Percentiles rank a stretch among this genome's conserved stretches.
phyloP scores from a whole-genome alignment of 2,797 vertebrate species.

The Crax fasciolata region DNA sequence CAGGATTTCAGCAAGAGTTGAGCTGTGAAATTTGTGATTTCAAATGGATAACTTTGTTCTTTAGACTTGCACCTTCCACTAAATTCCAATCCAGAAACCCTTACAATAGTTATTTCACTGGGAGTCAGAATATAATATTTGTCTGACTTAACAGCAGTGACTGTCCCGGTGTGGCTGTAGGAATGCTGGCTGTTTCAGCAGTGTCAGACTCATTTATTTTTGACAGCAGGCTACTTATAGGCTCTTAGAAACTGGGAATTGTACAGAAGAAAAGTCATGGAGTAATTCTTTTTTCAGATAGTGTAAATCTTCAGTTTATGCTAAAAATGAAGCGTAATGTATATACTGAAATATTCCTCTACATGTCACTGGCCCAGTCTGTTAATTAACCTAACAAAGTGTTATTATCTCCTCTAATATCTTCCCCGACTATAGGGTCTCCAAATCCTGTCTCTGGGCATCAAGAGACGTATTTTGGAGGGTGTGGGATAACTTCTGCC shows the following conservation, averaged over 20 bases:
- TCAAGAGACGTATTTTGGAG: background rate
- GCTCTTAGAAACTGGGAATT: background rate
- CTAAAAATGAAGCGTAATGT: background rate
- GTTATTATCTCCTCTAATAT: background rate
- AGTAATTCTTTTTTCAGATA: background rate
- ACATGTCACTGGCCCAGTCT: background rate
- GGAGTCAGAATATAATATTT: background rate
- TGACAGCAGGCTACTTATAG: background rate
- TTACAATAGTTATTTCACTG: background rate
- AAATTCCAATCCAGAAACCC: background rate
- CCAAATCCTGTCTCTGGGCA: background rate
- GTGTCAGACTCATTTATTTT: background rate
- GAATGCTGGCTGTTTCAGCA: background rate
- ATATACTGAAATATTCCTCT: background rate
- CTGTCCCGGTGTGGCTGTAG: background rate
- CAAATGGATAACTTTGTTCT: background rate
- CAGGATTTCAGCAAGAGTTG: background rate
- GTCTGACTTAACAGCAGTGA: background rate
- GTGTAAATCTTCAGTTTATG: background rate
- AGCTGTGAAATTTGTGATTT: background rate
- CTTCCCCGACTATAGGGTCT: background rate
- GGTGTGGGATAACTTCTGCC: background rate
- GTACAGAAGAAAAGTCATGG: background rate
- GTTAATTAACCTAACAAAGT: background rate
- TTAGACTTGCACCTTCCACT: background rate